Evolutionary conservation across 2,888 invertebrate species (phyloP), one percentile per base, ranked within the genome.

Genomic region (Thera britannica): DNA sequence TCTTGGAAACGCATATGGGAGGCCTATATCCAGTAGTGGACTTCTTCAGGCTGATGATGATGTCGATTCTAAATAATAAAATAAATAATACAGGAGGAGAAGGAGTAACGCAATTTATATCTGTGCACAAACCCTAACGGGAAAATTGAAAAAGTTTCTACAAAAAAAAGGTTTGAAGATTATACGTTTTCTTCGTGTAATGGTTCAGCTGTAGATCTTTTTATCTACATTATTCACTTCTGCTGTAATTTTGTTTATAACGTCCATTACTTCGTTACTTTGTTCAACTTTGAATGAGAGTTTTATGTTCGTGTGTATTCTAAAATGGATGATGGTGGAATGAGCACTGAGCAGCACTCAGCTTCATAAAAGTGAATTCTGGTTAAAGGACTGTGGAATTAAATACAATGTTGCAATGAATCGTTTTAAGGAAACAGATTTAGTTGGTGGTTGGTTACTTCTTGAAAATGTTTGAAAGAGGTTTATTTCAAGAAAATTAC

Each of bases 201-300:
- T 66, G 52, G 5, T 51, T 46, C 44, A 67, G 58, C 67, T 67
- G 49, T 64, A 52, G 12, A 6, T 12, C 8, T 11, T n/a, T 11
- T 34, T 5, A 61, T 11, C 61, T 11, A 58, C n/a, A 35, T 63
- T 64, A 56, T 58, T 63, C 12, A 58, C 68, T 65, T 68, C 59
- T 58, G 63, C 68, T 58, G 67, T 71, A 72, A 75, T 72, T 74
- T 73, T 62, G 69, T 73, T 72, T 73, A 72, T 67, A 62, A 64
- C 56, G 44, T 51, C 65, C 71, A 70, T 73, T 70, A 75, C 68
- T 72, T 60, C 3, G 62, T 67, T 72, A 73, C 73, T 72, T 64
- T 72, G 73, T 72, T 67, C 64, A 67, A 63, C 66, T 68, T 66
- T 58, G 70, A 64, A 71, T 46, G 12, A 65, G 34, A 54, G 66